Evolutionary conservation across 2,113 vertebrate genomes (phyloP).

Genomic region (Elachura formosa): DNA sequence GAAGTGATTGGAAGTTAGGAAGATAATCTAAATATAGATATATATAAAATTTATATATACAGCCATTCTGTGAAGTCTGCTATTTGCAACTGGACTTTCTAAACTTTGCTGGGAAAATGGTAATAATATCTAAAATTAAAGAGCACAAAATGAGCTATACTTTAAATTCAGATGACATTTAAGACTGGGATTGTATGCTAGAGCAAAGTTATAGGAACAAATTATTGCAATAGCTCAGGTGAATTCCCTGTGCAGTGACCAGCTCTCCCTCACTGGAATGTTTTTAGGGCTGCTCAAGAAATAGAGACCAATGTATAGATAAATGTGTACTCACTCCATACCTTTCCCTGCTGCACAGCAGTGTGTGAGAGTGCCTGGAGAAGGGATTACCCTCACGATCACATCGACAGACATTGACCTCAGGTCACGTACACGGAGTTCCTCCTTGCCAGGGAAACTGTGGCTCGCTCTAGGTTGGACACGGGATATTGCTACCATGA

Average conservation of each 20-base stretch:
- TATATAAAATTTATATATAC: not conserved
- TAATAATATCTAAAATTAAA: not conserved
- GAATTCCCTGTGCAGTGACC: not conserved
- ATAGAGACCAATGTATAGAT: not conserved
- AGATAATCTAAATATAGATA: not conserved
- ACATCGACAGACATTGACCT: not conserved
- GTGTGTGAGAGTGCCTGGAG: not conserved
- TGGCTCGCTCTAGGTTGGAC: not conserved
- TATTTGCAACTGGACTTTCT: not conserved
- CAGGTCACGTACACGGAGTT: not conserved
- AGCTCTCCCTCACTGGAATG: not conserved
- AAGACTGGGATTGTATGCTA: not conserved
- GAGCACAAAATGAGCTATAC: not conserved
- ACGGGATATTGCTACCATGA: not conserved
- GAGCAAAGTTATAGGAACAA: not conserved
- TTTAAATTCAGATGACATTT: not conserved
- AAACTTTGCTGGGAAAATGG: not conserved
- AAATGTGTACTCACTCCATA: no score
- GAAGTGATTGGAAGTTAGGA: slow-evolving; percentile 18
- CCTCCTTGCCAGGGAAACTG: not conserved
- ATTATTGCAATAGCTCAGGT: not conserved
- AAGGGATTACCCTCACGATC: not conserved
- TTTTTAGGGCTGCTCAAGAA: not conserved
- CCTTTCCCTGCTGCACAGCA: not conserved
- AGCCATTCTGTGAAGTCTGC: not conserved